These are phyloP conservation scores for Pyrocephalus nanus DNA, from an alignment of 2,797 vertebrate genomes.

Conservation along the genomic window DNA sequence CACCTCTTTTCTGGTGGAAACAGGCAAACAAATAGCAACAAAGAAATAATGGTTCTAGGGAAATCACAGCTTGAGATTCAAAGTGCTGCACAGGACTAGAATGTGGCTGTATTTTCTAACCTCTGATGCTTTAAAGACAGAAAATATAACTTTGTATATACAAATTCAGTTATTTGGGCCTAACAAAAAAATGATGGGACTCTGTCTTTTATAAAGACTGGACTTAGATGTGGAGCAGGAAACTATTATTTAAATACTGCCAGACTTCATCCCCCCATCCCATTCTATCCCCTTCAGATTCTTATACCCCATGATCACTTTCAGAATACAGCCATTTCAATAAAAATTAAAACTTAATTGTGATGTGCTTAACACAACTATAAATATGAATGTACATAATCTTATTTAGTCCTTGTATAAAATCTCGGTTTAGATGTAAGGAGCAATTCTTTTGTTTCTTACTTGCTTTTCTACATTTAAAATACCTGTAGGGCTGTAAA, in stretches of 20 bases:
- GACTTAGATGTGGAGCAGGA: background rate
- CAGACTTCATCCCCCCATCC: background rate
- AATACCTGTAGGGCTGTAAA: conserved; percentile 8
- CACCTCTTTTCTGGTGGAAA: background rate
- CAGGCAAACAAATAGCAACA: background rate
- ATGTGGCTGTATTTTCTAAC: background rate
- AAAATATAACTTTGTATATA: background rate
- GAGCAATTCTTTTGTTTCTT: background rate
- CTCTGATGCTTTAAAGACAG: background rate
- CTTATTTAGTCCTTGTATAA: background rate
- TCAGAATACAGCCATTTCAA: background rate
- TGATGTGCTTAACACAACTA: background rate
- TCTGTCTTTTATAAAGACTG: background rate
- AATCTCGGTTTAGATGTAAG: background rate
- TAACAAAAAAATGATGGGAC: background rate
- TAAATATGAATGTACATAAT: background rate
- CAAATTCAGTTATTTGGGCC: background rate
- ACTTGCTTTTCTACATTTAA: background rate
- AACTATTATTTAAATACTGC: background rate
- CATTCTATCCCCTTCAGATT: background rate
- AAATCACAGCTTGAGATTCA: background rate
- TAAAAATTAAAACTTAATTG: background rate
- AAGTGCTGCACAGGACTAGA: background rate
- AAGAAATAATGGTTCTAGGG: background rate
- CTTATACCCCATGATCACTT: background rate